Base-by-base conservation (phyloP, 2,113 vertebrate species). In the Phalacrocorax aristotelis region DNA sequence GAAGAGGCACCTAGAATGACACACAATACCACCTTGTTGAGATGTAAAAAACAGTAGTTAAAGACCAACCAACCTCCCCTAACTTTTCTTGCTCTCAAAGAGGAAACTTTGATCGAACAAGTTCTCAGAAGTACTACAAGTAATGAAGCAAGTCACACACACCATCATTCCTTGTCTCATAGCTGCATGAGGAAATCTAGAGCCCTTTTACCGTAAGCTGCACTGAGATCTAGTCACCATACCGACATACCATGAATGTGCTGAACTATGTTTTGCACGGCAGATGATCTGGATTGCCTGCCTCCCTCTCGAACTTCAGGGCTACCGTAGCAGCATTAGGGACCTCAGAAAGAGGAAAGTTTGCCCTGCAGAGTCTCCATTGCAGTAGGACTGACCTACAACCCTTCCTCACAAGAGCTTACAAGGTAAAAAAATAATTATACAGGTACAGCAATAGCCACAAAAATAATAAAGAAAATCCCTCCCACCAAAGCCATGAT, bases 1-100 rank as follows among this genome's bases (percentile, higher is more conserved):
- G 98, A 91, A 99, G 98, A 32, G 99, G 99, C 30, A 99, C 98
- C 99, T 99, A 97, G 19, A 95, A 95, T 44, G 60, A 95, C 42
- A 97, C 8, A 79, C 9, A 52, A 91, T 23, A 70, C 18, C 46
- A 82, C 20, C 69, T 71, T 20, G 32, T 27, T 89, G 52, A 85
- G 70, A 86, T 42, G 29, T 48, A 75, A 72, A 64, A 76, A 80
- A 30, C 7, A 11, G 16, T 17, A 86, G 48, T 55, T 84, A 75
- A 69, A 95, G 54, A 69, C 6, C 26, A 95, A 66, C 4, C 5
- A 89, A 61, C 8, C 23, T 65, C 8, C 40, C 77, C 22, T 42
- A 91, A 60, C 10, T 38, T 76, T 90, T 89, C 23, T 75, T 91
- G 20, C 54, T 80, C 65, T 89, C 34, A 27, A 81, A 86, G 34